Evolutionary conservation across 2,797 vertebrate species (phyloP), one percentile per base, ranked within the genome.

Genomic region (Ctenopoma kingsleyae): DNA sequence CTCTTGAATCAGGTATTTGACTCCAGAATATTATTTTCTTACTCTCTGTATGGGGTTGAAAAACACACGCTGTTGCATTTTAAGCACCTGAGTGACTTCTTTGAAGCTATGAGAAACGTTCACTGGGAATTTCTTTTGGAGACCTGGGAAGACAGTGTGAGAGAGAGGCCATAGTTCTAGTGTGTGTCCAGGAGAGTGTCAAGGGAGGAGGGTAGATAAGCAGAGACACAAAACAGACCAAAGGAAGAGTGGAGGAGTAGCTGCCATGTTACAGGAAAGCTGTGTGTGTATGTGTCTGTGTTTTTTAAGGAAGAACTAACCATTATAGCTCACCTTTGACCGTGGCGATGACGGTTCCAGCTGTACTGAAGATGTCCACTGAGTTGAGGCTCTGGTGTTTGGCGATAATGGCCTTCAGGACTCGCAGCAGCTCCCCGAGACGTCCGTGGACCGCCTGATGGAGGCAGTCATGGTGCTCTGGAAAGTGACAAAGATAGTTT

Each of bases 331-430:
- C 93, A 99, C 98, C 97, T 98, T 99, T 99, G 84, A 99, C 96
- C 91, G 97, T 96, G 74, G 97, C 93, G 80, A 97, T 96, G 89
- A 99, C 95, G 12, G 94, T 96, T 87, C 98, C 97, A 41, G 97
- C 96, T 22, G 96, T 96, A 83, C 95, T 98, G 32, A 98, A 96
- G 89, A 99, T 97, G 77, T 98, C 97, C 83, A 97, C 96, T 0
- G 97, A 99, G 93, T 98, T 99, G 46, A 99, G 94, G 72, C 95
- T 95, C 82, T 96, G 97, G 91, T 99, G 97, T 89, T 97, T 98
- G 87, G 86, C 94, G 87, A 98, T 97, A 47, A 98, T 92, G 71
- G 93, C 90, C 87, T 97, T 98, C 80, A 99, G 92, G 66, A 98
- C 96, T 66, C 94, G 93, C 1, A 99, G 94, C 74, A 99, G 90